Percentiles rank a stretch among this genome's conserved stretches.
These are phyloP conservation scores for Penaeus chinensis DNA, from an alignment of 1,140 invertebrate genomes.

Conservation along the genomic window DNA sequence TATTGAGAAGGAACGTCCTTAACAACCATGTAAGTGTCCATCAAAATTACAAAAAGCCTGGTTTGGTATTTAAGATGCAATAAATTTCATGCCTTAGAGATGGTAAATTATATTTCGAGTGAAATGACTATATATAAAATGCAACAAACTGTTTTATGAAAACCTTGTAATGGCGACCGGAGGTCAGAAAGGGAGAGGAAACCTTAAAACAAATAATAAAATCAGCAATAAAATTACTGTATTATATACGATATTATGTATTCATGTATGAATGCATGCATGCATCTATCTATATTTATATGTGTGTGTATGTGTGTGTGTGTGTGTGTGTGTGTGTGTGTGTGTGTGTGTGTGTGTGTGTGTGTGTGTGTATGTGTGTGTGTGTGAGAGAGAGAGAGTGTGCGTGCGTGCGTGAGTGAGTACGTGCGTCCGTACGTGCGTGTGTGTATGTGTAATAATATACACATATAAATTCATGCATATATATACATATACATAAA, in stretches of 20 bases:
- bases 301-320: background rate
- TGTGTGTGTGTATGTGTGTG: conserved; percentile 5
- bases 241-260: background rate
- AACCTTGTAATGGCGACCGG: no score
- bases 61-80: no score
- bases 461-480: no score
- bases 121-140: no score
- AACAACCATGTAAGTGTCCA: background rate
- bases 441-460: no score
- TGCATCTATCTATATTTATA: background rate
- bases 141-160: no score
- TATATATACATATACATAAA: no score
- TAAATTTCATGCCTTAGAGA: no score
- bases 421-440: no score
- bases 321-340: conserved; percentile 1
- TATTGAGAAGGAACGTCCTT: background rate
- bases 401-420: background rate
- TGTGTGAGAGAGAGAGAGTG: background rate
- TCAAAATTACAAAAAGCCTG: background rate
- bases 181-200: background rate
- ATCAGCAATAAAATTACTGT: background rate
- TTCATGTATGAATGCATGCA: background rate
- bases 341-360: conserved; percentile 9
- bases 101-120: no score
- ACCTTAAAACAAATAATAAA: background rate